These are phyloP conservation scores for Leucophenga varia DNA, from an alignment of 1,140 invertebrate genomes.

Conservation along the genomic window DNA sequence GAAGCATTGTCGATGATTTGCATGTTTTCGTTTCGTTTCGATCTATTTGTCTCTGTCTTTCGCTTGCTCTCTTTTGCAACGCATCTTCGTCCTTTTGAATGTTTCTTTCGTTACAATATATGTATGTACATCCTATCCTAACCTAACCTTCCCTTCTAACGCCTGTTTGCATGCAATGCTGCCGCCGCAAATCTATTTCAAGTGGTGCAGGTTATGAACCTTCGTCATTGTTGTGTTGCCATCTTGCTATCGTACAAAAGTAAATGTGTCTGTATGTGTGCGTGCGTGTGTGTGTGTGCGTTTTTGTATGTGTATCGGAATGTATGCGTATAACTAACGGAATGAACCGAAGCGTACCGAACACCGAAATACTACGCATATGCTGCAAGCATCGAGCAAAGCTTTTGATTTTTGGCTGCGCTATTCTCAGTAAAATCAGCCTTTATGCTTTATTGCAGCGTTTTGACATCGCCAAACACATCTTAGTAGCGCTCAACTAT, in stretches of 20 bases:
- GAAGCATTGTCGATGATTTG: too few species aligned
- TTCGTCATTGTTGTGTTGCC: constrained; percentile 27
- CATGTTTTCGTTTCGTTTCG: too few species aligned
- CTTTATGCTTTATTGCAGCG: neutral
- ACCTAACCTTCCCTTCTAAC: too few species aligned
- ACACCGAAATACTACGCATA: constrained; percentile 46
- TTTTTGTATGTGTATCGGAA: constrained; percentile 14
- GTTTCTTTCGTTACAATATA: too few species aligned
- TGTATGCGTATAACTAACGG: constrained; percentile 11
- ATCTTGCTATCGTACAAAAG: neutral
- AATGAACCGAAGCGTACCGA: too few species aligned
- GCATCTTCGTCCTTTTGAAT: too few species aligned
- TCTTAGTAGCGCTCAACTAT: neutral
- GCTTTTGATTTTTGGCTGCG: constrained; percentile 51
- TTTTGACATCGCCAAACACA: neutral
- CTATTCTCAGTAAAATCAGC: constrained; percentile 20
- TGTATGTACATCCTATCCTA: too few species aligned
- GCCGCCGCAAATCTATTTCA: constrained; percentile 42
- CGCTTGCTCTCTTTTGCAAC: too few species aligned
- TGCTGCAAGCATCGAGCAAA: constrained; percentile 30
- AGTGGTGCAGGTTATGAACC: constrained; percentile 55
- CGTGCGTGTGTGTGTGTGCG: constrained; percentile 31
- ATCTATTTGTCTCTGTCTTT: too few species aligned
- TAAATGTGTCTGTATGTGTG: constrained; percentile 9
- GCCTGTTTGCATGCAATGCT: too few species aligned